Base-by-base conservation (phyloP, 1,140 invertebrate species). In the Aporrectodea caliginosa region DNA sequence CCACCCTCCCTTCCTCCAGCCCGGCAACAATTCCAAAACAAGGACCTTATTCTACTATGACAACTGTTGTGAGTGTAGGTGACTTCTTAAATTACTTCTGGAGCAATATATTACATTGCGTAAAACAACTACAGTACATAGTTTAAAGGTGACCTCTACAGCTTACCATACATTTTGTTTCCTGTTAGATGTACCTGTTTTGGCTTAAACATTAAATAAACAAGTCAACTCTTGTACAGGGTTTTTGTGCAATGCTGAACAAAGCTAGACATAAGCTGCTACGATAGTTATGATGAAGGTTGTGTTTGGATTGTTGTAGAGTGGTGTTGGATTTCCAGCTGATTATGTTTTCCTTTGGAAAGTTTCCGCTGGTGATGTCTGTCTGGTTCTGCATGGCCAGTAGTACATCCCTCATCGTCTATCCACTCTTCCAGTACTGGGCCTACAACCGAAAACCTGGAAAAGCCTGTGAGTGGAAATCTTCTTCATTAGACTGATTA, bases 381-480 rank as follows among this genome's bases (percentile, higher is more conserved):
- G 86, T 91, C 71, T 93, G 92, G 92, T 78, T 90, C 1, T 77
- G 85, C 16, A 91, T 92, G 90, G 87, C 89, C 72, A 30, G 87
- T 0, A 88, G 87, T 16, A 90, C 90, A 0, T 83, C 87, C 1
- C 77, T 91, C 43, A 30, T 86, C n/a, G 84, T 91, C 27, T 92
- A 91, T 84, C 84, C 87, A 29, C 83, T 80, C n/a, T 91, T 92
- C 82, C 88, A 87, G 68, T 84, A 88, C 74, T 93, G 92, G 91
- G 88, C 90, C 0, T 81, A 58, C 78, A 77, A 73, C 34, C 34
- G 79, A 34, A 43, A 29, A 35, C 71, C 35, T 14, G 76, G 72
- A 22, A 16, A 29, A 68, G 43, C 22, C 43, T 58, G 43, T 58
- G 22, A 58, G 43, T 58, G 43, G 43, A 58, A 58, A 12, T 58